A percentile compares a stretch with the other conserved stretches of the same genome.
Conservation (phyloP, 2,113 vertebrate genomes). For the Mustela lutreola region DNA sequence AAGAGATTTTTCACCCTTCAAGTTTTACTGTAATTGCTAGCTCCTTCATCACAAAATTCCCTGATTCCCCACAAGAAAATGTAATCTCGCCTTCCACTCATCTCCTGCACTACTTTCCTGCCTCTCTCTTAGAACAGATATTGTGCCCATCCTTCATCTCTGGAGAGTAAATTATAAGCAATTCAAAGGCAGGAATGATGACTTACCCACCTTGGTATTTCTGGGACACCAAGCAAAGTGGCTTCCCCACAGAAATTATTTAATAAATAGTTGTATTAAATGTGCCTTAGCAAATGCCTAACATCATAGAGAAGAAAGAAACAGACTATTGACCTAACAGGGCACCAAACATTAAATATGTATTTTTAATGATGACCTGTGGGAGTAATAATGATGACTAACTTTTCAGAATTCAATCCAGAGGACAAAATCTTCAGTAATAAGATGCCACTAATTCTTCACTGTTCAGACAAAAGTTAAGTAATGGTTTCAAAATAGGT, state of each 20-base stretch:
- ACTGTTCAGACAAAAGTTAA: conserved; percentile 2
- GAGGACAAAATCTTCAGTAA: background rate
- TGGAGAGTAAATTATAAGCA: background rate
- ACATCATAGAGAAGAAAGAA: background rate
- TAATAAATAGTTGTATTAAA: conserved; percentile 20
- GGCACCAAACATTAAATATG: background rate
- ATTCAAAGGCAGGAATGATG: background rate
- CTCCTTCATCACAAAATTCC: background rate
- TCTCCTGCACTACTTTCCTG: background rate
- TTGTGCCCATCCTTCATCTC: background rate
- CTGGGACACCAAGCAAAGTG: background rate
- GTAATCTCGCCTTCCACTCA: background rate
- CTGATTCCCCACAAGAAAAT: background rate
- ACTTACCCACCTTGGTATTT: background rate
- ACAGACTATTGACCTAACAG: background rate
- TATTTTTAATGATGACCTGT: background rate
- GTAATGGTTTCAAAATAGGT: background rate
- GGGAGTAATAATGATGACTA: background rate
- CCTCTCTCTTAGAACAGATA: background rate
- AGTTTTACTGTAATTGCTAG: background rate
- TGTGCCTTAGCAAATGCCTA: conserved; percentile 14
- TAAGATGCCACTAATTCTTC: background rate
- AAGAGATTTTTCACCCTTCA: conserved; percentile 18
- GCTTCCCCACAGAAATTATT: background rate
- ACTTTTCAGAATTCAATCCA: conserved; percentile 9